phyloP scores from a whole-genome alignment of 2,797 vertebrate genomes.

The Argyrosomus regius region DNA sequence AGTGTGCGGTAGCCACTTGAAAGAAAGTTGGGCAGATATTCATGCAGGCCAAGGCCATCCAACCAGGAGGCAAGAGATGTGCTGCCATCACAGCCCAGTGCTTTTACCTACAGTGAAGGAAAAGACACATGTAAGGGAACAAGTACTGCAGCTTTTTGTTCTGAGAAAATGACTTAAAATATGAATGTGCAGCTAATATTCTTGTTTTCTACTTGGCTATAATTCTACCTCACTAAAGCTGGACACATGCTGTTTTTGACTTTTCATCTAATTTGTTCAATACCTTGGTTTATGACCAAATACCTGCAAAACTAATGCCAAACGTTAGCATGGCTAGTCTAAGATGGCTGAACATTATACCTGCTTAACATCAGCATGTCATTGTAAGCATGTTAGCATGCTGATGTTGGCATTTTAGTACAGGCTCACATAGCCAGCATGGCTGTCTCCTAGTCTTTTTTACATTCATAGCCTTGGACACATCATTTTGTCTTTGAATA shows the following conservation, averaged over 20 bases:
- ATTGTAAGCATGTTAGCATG: neutral
- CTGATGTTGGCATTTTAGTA: conserved; percentile 5
- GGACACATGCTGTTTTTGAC: conserved; percentile 1
- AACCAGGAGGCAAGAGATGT: conserved; percentile 94
- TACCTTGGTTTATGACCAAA: neutral
- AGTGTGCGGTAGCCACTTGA: conserved; percentile 96
- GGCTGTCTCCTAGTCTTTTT: neutral
- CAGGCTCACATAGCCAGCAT: neutral
- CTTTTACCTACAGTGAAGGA: conserved; percentile 87
- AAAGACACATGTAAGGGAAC: neutral
- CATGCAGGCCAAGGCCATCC: conserved; percentile 93
- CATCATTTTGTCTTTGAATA: neutral
- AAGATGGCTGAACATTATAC: neutral
- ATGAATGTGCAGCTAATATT: neutral
- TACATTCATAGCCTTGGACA: neutral
- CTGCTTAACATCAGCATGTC: neutral
- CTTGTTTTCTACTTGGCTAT: neutral
- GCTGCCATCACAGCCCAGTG: conserved; percentile 93
- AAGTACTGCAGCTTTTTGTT: neutral
- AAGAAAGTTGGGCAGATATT: conserved; percentile 96
- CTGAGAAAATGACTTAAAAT: neutral
- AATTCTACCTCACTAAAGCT: neutral
- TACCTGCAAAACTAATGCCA: neutral
- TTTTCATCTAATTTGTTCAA: neutral
- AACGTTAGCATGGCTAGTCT: neutral